Base-by-base conservation (phyloP, 1,140 invertebrate species). In the Orchestia grillus region DNA sequence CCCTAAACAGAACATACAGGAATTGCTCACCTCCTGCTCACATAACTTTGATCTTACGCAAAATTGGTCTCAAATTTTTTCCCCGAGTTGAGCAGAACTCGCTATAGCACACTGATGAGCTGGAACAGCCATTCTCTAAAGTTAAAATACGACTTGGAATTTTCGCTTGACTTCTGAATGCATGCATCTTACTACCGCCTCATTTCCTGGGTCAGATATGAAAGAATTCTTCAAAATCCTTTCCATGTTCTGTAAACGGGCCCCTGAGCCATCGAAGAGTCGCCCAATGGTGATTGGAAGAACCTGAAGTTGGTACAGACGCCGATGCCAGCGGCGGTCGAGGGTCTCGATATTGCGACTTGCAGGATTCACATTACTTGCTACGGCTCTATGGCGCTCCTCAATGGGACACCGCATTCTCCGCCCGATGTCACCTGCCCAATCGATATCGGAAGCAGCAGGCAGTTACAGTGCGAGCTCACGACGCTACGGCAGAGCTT, bases 361-460 rank as follows among this genome's bases (percentile, higher is more conserved):
- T 40, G 43, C 36, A 44, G 44, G 92, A 47, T 94, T 94, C 44
- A 94, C 92, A 94, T 94, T 47, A 47, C 92, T 94, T 94, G 44
- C 92, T 42, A 94, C 44, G 43, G 92, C 92, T 44, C 36, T 45
- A 44, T 44, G 43, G 44, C 92, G 44, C 88, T 44, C 23, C 92
- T 94, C 6, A 94, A 94, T 94, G 44, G 92, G 92, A n/a, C 44
- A 16, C 41, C 92, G 43, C 44, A 94, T 44, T 45, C 92, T 47
- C 43, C 4, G 43, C 92, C 92, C 92, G 44, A 94, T 94, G 92
- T 94, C 92, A 94, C 92, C 92, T 94, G 41, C 41, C 43, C 92
- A 94, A 94, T 94, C 92, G 92, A 94, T 94, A 94, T 94, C 92
- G 92, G 92, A 94, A 94, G 92, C 43, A 45, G 44, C 44, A 45